Conservation (phyloP, 2,113 vertebrate species). For the Platichthys flesus region DNA sequence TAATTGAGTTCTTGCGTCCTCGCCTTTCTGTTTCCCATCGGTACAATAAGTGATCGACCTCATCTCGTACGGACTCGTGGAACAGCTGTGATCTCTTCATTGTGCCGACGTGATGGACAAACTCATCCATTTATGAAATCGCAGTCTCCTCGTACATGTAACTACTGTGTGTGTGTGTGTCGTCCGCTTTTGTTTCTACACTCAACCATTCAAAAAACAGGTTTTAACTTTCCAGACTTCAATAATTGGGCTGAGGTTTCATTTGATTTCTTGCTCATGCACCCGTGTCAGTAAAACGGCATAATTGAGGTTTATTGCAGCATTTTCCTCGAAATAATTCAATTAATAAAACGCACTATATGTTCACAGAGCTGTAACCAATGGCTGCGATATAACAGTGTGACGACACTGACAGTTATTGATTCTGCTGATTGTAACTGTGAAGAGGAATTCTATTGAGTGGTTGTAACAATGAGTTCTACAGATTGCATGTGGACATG, state of each 20-base stretch:
- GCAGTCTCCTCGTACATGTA: background rate
- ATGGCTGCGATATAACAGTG: too few relatives aligned
- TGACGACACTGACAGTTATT: conserved; percentile 23
- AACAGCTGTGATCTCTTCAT: conserved; percentile 59
- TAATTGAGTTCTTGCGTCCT: conserved; percentile 75
- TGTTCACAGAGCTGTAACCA: too few relatives aligned
- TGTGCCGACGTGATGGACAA: conserved; percentile 29
- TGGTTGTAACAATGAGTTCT: conserved; percentile 7
- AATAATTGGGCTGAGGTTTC: conserved; percentile 18
- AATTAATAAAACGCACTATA: too few relatives aligned
- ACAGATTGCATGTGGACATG: background rate
- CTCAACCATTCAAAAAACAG: conserved; percentile 31
- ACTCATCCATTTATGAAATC: background rate
- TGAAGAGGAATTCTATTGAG: conserved; percentile 14
- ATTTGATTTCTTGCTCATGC: too few relatives aligned
- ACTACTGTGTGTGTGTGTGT: conserved; percentile 31
- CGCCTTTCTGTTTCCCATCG: conserved; percentile 57
- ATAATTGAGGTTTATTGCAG: too few relatives aligned
- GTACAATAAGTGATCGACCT: conserved; percentile 72
- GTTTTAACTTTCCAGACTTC: conserved; percentile 29
- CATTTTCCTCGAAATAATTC: too few relatives aligned
- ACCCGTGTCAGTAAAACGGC: too few relatives aligned
- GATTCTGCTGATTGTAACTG: conserved; percentile 28
- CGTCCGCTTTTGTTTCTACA: conserved; percentile 10
- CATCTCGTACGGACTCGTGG: conserved; percentile 48